These are phyloP conservation scores for Bombyx huttoni DNA, from an alignment of 2,888 invertebrate genomes.

Conservation along the genomic window DNA sequence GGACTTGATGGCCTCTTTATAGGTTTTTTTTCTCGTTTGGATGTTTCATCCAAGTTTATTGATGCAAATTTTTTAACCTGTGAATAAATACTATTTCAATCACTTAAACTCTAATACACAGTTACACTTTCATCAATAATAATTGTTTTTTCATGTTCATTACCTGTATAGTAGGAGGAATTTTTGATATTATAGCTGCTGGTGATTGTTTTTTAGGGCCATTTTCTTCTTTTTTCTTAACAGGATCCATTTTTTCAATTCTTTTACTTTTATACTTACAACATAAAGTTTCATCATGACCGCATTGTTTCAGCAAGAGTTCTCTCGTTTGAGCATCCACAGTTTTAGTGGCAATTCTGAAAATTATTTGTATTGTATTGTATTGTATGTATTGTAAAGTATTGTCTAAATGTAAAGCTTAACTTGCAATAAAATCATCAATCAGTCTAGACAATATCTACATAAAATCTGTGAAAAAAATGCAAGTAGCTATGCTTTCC, in stretches of 20 bases:
- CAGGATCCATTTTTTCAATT: slow-evolving; percentile 25
- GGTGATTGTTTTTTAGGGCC: slow-evolving; percentile 16
- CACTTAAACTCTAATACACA: neutral
- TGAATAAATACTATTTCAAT: slow-evolving; percentile 6
- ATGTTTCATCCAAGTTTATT: slow-evolving; percentile 34
- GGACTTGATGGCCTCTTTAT: slow-evolving; percentile 45
- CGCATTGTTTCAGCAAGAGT: slow-evolving; percentile 40
- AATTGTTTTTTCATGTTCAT: too few species aligned
- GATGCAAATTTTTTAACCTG: slow-evolving; percentile 66
- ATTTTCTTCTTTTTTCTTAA: slow-evolving; percentile 29
- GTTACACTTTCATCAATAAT: neutral
- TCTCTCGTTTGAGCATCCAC: slow-evolving; percentile 48
- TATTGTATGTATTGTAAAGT: too few species aligned
- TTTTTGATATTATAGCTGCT: slow-evolving; percentile 33
- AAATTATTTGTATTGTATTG: too few species aligned
- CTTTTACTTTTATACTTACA: slow-evolving; percentile 40
- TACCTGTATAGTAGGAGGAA: slow-evolving; percentile 58
- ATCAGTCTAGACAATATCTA: neutral
- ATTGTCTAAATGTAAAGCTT: too few species aligned
- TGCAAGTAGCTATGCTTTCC: too few species aligned
- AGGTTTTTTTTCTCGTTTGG: slow-evolving; percentile 37
- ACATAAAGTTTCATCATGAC: slow-evolving; percentile 45
- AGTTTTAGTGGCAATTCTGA: slow-evolving; percentile 52
- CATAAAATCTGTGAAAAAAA: slow-evolving; percentile 1
- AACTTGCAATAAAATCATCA: too few species aligned